These are phyloP conservation scores for Heliconius sara DNA, from an alignment of 2,888 invertebrate species.

Conservation along the genomic window DNA sequence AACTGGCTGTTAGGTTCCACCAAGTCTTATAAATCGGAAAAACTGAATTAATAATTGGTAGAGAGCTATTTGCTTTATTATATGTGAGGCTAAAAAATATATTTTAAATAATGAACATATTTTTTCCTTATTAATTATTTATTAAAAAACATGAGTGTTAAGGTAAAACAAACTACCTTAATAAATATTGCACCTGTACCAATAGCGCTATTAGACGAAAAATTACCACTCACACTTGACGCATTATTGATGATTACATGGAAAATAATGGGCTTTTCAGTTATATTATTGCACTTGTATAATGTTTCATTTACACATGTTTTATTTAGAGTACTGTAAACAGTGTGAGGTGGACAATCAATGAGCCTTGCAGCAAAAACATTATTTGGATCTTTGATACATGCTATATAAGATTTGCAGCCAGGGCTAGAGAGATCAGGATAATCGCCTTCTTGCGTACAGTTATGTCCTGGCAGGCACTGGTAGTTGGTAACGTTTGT, in stretches of 20 bases:
- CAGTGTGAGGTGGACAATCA: conserved; percentile 58
- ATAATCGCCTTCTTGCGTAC: conserved; percentile 60
- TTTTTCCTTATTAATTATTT: conserved; percentile 10
- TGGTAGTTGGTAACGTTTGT: conserved; percentile 68
- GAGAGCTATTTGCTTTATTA: too few species aligned
- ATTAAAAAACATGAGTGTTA: conserved; percentile 8
- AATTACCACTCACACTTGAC: conserved; percentile 39
- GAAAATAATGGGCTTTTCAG: conserved; percentile 44
- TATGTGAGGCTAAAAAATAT: background rate
- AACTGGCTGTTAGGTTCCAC: too few species aligned
- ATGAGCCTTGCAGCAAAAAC: conserved; percentile 63
- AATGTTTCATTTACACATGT: conserved; percentile 60
- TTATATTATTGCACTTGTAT: conserved; percentile 53
- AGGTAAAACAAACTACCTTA: background rate
- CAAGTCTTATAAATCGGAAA: too few species aligned
- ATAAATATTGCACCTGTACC: background rate
- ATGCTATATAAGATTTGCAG: conserved; percentile 65
- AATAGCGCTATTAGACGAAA: conserved; percentile 37
- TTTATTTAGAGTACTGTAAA: conserved; percentile 56
- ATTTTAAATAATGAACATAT: background rate
- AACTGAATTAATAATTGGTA: too few species aligned
- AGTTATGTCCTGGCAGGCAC: conserved; percentile 63
- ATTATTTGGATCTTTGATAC: conserved; percentile 61
- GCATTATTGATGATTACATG: conserved; percentile 42
- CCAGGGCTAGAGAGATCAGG: conserved; percentile 51